Evolutionary conservation across 2,888 invertebrate genomes (phyloP).

Genomic region (Anodontia alba): DNA sequence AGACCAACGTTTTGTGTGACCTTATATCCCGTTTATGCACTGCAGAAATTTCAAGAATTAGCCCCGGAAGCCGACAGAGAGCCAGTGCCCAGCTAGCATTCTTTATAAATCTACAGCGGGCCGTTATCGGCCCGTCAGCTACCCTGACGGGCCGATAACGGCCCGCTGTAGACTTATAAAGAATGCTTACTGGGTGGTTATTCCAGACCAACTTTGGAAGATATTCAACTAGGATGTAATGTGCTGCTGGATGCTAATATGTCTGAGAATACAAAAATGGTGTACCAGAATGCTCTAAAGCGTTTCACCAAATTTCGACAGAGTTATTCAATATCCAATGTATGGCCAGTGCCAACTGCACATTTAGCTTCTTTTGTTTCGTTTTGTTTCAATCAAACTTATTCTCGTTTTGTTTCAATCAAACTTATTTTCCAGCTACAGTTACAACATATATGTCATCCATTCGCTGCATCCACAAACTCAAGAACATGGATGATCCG

Average conservation of each 20-base stretch:
- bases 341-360: constrained; percentile 11
- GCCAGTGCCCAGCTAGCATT: not conserved
- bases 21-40: constrained; percentile 31
- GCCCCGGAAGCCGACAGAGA: constrained; percentile 18
- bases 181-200: no score
- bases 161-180: no score
- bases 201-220: not conserved
- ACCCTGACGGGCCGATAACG: no score
- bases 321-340: not conserved
- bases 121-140: no score
- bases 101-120: no score
- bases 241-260: constrained; percentile 4
- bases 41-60: constrained; percentile 20
- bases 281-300: constrained; percentile 1
- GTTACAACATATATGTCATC: constrained; percentile 13
- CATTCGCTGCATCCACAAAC: constrained; percentile 9
- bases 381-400: not conserved
- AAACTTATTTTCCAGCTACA: not conserved
- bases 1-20: constrained; percentile 27
- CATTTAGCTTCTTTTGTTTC: not conserved
- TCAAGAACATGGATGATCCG: not conserved
- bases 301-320: not conserved
- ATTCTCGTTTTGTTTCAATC: not conserved
- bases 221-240: constrained; percentile 12
- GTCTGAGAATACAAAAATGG: not conserved